Percentiles rank a stretch among this genome's conserved stretches.
Evolutionary conservation across 2,888 invertebrate genomes (phyloP).

Genomic region (Gisinianus flammeolus): DNA sequence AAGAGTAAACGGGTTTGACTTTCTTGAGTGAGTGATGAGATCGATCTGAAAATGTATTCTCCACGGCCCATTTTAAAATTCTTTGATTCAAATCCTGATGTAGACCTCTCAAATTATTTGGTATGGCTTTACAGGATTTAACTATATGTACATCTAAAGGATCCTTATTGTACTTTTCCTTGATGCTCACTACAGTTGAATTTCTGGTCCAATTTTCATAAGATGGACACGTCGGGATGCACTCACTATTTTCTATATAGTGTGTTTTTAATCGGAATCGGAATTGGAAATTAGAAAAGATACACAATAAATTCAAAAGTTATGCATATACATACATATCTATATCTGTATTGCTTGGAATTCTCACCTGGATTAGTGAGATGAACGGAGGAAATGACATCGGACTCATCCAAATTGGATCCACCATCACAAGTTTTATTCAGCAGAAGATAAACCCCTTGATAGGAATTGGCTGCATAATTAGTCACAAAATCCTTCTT

Average conservation of each 20-base stretch:
- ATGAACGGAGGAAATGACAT: not conserved
- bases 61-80: not conserved
- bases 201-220: not conserved
- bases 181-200: not conserved
- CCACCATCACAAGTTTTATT: constrained; percentile 1
- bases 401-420: not conserved
- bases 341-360: too few relatives aligned
- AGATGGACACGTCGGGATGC: not conserved
- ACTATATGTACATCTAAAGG: not conserved
- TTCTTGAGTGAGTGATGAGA: not conserved
- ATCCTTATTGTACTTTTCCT: not conserved
- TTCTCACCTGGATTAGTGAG: not conserved
- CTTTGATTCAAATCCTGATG: constrained; percentile 1
- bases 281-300: too few relatives aligned
- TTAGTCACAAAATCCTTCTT: not conserved
- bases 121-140: not conserved
- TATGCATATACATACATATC: too few relatives aligned
- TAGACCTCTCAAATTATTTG: not conserved
- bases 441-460: not conserved
- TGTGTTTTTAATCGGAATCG: too few relatives aligned
- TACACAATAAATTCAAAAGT: too few relatives aligned
- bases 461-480: not conserved
- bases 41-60: not conserved
- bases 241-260: not conserved
- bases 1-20: not conserved